Conservation (phyloP, 2,888 invertebrate species). For the Agonopterix heracliana region DNA sequence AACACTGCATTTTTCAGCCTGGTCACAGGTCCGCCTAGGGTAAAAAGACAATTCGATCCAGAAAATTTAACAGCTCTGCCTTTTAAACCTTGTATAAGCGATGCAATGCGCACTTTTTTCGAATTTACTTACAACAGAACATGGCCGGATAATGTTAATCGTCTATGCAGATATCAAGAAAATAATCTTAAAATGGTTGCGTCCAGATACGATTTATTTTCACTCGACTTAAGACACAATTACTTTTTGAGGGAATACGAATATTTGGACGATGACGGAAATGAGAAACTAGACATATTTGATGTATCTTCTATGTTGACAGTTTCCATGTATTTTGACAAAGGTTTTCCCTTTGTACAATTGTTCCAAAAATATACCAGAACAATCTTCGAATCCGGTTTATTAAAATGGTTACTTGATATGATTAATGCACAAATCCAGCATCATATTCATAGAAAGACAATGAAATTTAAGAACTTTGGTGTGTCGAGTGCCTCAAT, state of each 20-base stretch:
- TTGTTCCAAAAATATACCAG: not conserved
- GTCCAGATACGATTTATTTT: not conserved
- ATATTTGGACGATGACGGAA: not conserved
- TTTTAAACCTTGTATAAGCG: conserved; percentile 4
- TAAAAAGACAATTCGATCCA: not conserved
- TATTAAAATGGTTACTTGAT: not conserved
- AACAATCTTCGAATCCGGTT: not conserved
- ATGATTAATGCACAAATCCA: not conserved
- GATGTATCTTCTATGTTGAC: not conserved
- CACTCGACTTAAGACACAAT: not conserved
- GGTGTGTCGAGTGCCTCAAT: conserved; percentile 16
- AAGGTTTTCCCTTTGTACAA: not conserved
- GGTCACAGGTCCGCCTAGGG: conserved; percentile 4
- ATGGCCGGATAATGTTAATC: not conserved
- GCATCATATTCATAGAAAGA: not conserved
- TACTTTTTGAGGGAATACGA: not conserved
- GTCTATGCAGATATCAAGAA: not conserved
- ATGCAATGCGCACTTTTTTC: not conserved
- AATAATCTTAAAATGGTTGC: not conserved
- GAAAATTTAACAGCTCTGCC: not conserved
- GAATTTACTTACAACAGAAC: not conserved
- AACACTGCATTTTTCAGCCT: conserved; percentile 15
- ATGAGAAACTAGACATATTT: not conserved
- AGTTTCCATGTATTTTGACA: not conserved
- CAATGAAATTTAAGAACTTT: conserved; percentile 2